phyloP scores from a whole-genome alignment of 1,140 invertebrate species.

The Drosophila truncata region DNA sequence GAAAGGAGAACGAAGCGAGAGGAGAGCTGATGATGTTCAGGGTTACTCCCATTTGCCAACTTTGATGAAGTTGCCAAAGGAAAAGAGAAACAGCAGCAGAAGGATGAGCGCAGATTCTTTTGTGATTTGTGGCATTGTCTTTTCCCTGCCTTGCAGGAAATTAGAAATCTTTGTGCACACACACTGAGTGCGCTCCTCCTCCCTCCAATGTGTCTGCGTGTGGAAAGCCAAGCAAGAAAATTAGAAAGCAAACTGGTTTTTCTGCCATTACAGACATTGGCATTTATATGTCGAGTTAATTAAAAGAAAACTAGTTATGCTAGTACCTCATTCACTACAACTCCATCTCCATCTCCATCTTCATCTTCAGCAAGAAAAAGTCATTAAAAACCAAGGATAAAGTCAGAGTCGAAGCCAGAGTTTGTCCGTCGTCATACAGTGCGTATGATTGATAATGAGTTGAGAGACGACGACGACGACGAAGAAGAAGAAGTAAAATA shows the following conservation, averaged over 20 bases:
- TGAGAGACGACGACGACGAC: constrained; percentile 2
- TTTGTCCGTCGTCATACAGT: constrained; percentile 49
- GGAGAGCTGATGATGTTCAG: not conserved
- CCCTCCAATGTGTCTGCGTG: constrained; percentile 19
- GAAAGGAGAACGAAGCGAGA: not conserved
- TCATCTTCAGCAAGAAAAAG: constrained; percentile 46
- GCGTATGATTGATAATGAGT: constrained; percentile 80
- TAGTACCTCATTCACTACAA: constrained; percentile 19
- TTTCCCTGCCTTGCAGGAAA: constrained; percentile 61
- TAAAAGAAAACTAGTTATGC: constrained; percentile 81
- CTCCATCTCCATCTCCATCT: not conserved
- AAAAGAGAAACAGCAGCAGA: constrained; percentile 5
- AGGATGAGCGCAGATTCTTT: constrained; percentile 44
- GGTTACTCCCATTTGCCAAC: constrained; percentile 28
- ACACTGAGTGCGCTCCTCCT: constrained; percentile 1
- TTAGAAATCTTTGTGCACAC: constrained; percentile 63
- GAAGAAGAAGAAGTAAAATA: not conserved
- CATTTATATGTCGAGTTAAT: constrained; percentile 79
- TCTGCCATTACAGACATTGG: constrained; percentile 51
- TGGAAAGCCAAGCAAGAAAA: constrained; percentile 67
- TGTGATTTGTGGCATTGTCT: constrained; percentile 60
- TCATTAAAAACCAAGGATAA: constrained; percentile 67
- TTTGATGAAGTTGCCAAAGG: constrained; percentile 21
- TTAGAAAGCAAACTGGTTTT: constrained; percentile 81
- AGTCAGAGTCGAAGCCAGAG: constrained; percentile 26